Base-by-base conservation (phyloP, 1,140 invertebrate species). In the Chlorops oryzae region DNA sequence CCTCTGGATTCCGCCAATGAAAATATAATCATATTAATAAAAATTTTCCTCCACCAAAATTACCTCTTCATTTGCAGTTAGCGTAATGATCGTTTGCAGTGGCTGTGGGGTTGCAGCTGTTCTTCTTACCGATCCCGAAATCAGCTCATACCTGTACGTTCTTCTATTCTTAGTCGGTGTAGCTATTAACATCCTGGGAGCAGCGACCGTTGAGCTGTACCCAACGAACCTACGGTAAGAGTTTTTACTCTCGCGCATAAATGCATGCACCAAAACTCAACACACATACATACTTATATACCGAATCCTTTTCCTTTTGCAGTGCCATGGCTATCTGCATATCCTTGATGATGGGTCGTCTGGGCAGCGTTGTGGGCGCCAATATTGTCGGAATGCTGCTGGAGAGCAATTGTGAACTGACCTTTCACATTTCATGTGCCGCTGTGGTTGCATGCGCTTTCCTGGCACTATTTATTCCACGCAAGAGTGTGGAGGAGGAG, bases 311-410 rank as follows among this genome's bases (percentile, higher is more conserved):
- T 4, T 34, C 5, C n/a, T 24, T 18, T 44, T 35, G 2, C 28
- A 59, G 57, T 45, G 51, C 59, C 32, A 67, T 67, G 61, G 68
- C 68, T 5, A 56, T 71, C n/a, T 63, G 59, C 28, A 47, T 69
- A n/a, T 56, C 63, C 7, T 50, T 71, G 22, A 62, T 65, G 57
- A 37, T 55, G n/a, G 68, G 63, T n/a, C 55, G 65, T 20, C 38
- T 67, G 5, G 55, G 55, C 21, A 58, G 58, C 34, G 53, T 61
- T 17, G 51, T 62, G 12, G 58, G 58, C 18, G 47, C 52, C 5
- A 59, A 59, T 55, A 50, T 57, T 41, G 53, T 51, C 13, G 58
- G 55, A 23, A 42, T 45, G 7, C 21, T 59, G 18, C 22, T 59
- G 6, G 58, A 47, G 22, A 27, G 32, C 12, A 21, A 52, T 44